Conservation (phyloP, 2,797 vertebrate species). For the Gephyroberyx darwinii region DNA sequence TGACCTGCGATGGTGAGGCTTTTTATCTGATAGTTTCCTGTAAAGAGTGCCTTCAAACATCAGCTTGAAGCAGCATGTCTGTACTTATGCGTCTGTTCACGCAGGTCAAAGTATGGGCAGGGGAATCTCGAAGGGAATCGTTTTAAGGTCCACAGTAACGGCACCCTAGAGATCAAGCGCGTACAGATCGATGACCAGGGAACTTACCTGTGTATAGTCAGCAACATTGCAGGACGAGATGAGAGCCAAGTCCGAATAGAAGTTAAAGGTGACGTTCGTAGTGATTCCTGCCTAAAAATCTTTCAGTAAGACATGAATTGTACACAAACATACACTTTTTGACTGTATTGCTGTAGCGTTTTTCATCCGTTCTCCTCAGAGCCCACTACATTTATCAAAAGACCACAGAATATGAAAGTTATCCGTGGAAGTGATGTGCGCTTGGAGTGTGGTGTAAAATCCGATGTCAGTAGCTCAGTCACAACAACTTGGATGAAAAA, state of each 20-base stretch:
- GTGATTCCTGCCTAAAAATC: background rate
- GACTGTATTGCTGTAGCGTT: background rate
- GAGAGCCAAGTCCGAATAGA: conserved; percentile 92
- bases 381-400: conserved; percentile 88
- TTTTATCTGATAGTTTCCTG: background rate
- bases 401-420: conserved; percentile 87
- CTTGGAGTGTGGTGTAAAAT: conserved; percentile 88
- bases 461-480: conserved; percentile 85
- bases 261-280: conserved; percentile 90
- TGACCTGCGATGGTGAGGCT: conserved; percentile 91
- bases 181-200: conserved; percentile 91
- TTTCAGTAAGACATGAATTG: conserved; percentile 1
- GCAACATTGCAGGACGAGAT: conserved; percentile 92
- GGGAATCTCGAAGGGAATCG: conserved; percentile 91
- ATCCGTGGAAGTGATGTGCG: conserved; percentile 86
- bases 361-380: conserved; percentile 75
- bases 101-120: conserved; percentile 96
- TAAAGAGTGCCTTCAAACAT: conserved; percentile 5
- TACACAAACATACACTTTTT: background rate
- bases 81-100: conserved; percentile 16
- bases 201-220: conserved; percentile 91
- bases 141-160: conserved; percentile 89
- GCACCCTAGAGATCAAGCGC: conserved; percentile 91
- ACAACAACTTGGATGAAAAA: conserved; percentile 92
- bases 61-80: background rate